These are phyloP conservation scores for Venustoraphidia nigricollis DNA, from an alignment of 2,888 invertebrate species.

Conservation along the genomic window DNA sequence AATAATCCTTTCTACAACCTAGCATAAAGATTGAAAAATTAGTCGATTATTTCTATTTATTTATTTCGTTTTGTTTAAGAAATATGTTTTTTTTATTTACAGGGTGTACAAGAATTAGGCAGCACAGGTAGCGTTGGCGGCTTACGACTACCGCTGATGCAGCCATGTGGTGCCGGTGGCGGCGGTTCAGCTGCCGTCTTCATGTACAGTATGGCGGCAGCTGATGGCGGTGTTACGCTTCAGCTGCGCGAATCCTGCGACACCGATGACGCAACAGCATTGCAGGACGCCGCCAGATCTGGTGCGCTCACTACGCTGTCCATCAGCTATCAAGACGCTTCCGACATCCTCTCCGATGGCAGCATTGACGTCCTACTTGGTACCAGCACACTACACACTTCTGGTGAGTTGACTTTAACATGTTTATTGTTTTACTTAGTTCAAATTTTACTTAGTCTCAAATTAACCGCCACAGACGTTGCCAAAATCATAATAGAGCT, in stretches of 20 bases:
- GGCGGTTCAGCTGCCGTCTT: slow-evolving; percentile 40
- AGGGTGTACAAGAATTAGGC: not conserved
- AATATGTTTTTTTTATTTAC: too few species aligned
- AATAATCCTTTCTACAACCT: too few species aligned
- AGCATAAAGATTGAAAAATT: too few species aligned
- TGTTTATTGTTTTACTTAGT: too few species aligned
- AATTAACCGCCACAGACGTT: too few species aligned
- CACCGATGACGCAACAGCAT: slow-evolving; percentile 1
- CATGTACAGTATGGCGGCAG: slow-evolving; percentile 52
- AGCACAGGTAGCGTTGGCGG: not conserved
- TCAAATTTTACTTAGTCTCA: too few species aligned
- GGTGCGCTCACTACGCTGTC: slow-evolving; percentile 3
- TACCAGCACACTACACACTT: not conserved
- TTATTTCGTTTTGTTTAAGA: too few species aligned
- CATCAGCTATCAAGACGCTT: slow-evolving; percentile 6
- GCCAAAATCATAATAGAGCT: too few species aligned
- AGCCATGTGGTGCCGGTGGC: not conserved
- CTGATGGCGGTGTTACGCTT: slow-evolving; percentile 24
- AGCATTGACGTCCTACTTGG: slow-evolving; percentile 4
- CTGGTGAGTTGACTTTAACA: too few species aligned
- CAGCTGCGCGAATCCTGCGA: slow-evolving; percentile 4
- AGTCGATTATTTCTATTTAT: too few species aligned
- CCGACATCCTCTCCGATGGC: slow-evolving; percentile 4
- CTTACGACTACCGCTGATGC: slow-evolving; percentile 4
- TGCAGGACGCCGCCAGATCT: not conserved